These are phyloP conservation scores for Polydrusus cervinus DNA, from an alignment of 2,888 invertebrate species.

Conservation along the genomic window DNA sequence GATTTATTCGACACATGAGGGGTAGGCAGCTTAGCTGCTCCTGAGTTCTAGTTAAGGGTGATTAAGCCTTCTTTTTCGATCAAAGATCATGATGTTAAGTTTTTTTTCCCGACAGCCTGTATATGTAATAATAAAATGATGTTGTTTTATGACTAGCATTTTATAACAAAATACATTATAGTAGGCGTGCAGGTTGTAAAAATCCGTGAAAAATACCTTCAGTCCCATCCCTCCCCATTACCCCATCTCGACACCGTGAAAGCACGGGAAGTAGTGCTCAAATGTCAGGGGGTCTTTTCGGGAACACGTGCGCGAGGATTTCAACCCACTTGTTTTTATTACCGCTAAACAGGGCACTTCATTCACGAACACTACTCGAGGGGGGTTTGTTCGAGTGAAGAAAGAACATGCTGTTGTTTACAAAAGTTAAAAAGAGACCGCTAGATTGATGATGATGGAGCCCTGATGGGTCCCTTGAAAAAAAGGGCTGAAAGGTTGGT, in stretches of 20 bases:
- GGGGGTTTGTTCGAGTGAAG: conserved; percentile 36
- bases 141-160: no score
- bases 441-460: conserved; percentile 34
- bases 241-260: conserved; percentile 56
- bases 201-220: conserved; percentile 35
- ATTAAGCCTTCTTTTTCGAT: no score
- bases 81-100: no score
- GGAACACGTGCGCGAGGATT: conserved; percentile 69
- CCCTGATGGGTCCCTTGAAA: conserved; percentile 4
- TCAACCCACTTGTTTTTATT: conserved; percentile 62
- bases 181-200: conserved; percentile 42
- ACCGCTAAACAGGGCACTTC: conserved; percentile 57
- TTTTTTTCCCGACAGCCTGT: no score
- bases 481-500: conserved; percentile 35
- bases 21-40: no score
- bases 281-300: conserved; percentile 66
- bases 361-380: conserved; percentile 45
- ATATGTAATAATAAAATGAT: no score
- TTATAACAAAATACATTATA: no score
- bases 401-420: conserved; percentile 48
- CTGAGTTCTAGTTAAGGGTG: no score
- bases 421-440: conserved; percentile 37
- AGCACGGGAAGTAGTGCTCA: conserved; percentile 68
- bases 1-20: no score
- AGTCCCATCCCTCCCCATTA: conserved; percentile 59